Conservation (phyloP, 2,888 invertebrate genomes). For the Biston stratarius region DNA sequence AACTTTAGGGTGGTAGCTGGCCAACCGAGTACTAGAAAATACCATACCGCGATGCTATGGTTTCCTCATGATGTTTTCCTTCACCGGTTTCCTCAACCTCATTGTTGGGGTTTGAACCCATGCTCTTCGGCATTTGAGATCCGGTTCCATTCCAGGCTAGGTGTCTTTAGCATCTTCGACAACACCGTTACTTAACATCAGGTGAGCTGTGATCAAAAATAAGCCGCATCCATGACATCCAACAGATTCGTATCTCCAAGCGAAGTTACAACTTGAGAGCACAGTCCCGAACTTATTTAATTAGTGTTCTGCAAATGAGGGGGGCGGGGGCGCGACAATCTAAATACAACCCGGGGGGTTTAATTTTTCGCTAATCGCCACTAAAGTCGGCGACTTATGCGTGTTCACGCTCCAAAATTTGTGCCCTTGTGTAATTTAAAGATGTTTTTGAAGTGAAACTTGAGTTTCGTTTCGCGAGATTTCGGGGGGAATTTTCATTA, state of each 20-base stretch:
- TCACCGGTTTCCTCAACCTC: too few relatives aligned
- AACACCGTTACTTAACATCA: too few relatives aligned
- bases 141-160: too few relatives aligned
- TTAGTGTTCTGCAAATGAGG: conserved; percentile 52
- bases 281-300: conserved; percentile 51
- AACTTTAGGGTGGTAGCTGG: too few relatives aligned
- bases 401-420: conserved; percentile 44
- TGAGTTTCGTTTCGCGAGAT: conserved; percentile 24
- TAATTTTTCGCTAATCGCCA: conserved; percentile 51
- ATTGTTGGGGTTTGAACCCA: too few relatives aligned
- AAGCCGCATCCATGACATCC: conserved; percentile 26
- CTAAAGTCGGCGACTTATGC: conserved; percentile 48
- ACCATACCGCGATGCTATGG: too few relatives aligned
- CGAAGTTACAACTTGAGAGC: conserved; percentile 45
- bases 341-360: conserved; percentile 48
- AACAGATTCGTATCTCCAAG: conserved; percentile 15
- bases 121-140: too few relatives aligned
- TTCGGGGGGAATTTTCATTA: conserved; percentile 31
- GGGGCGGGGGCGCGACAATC: conserved; percentile 47
- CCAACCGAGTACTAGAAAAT: too few relatives aligned
- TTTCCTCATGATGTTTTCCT: too few relatives aligned
- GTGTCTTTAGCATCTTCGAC: too few relatives aligned
- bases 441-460: conserved; percentile 32
- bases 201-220: too few relatives aligned
- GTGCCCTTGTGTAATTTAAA: conserved; percentile 33